Evolutionary conservation across 2,888 invertebrate species (phyloP), one percentile per base, ranked within the genome.

Genomic region (Crematogaster levior): DNA sequence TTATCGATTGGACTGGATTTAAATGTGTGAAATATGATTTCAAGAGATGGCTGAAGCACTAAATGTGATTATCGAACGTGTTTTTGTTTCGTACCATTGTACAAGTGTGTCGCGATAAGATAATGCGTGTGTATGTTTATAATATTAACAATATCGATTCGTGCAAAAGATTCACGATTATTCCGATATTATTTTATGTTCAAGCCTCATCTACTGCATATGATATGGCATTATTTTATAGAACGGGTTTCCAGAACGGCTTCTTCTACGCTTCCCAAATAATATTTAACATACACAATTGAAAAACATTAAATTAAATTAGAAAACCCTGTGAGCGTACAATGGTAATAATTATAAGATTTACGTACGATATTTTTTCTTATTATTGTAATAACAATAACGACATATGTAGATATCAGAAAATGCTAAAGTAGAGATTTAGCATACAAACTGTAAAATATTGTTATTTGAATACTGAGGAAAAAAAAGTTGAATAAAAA

Each of bases 21-120:
- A 90, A 90, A 86, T 84, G 73, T 73, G 90, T 90, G 89, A 89
- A 89, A 89, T 90, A 89, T 90, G 90, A 89, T 89, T 90, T 85
- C 82, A 74, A 65, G 74, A 74, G 74, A 30, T 60, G 84, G 82
- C 80, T 89, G 86, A 90, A 79, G 84, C 85, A 66, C 80, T 58
- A 80, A 86, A 89, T 66, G 88, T 83, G 90, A 90, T 90, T 89
- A 90, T 90, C 86, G 70, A 63, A 3, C 37, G 66, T 85, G 88
- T 90, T 90, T 90, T 88, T 88, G 88, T 90, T 83, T 83, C 56
- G 63, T 37, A 77, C 70, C 68, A 85, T 87, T 90, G 88, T 89
- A 56, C 82, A 48, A 84, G 75, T 81, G 82, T 88, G 83, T 84
- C 66, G 68, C 81, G 89, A 90, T 86, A 89, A 85, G 90, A 82